Evolutionary conservation across 2,113 vertebrate genomes (phyloP).

Genomic region (Bothrops jararaca): DNA sequence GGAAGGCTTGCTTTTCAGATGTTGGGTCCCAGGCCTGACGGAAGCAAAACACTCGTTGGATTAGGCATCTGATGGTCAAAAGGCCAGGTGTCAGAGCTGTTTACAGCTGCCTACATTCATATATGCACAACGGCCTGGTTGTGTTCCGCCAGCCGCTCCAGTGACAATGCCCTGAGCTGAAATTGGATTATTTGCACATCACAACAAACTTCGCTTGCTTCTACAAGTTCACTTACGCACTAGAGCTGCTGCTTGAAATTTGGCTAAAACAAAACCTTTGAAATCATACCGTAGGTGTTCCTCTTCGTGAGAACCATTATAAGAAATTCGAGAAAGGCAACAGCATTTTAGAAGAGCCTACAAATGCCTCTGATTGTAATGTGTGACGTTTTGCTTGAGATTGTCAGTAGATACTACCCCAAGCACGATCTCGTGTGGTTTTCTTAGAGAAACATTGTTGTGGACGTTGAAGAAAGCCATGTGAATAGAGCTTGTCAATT

Average conservation of each 20-base stretch:
- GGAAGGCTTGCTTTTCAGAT: slow-evolving; percentile 23
- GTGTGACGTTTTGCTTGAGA: neutral
- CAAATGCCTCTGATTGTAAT: too few species aligned
- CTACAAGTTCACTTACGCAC: neutral
- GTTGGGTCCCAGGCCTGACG: neutral
- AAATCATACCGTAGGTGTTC: neutral
- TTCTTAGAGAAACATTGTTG: neutral
- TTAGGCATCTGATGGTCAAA: slow-evolving; percentile 10
- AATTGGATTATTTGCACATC: neutral
- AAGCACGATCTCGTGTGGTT: neutral
- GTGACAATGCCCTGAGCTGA: neutral
- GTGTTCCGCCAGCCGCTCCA: neutral
- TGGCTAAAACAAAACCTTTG: neutral
- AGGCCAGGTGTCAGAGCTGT: neutral
- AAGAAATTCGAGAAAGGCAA: neutral
- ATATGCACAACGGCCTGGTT: neutral
- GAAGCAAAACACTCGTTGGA: slow-evolving; percentile 1
- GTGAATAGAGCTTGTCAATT: neutral
- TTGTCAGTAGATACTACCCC: neutral
- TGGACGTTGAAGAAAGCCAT: neutral
- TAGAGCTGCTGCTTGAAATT: neutral
- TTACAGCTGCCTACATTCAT: slow-evolving; percentile 17
- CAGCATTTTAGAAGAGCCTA: neutral
- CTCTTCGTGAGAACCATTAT: neutral
- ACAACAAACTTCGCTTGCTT: neutral